A percentile compares a stretch with the other conserved stretches of the same genome.
Conservation (phyloP, 2,888 invertebrate species). For the Drosophila paranaensis region DNA sequence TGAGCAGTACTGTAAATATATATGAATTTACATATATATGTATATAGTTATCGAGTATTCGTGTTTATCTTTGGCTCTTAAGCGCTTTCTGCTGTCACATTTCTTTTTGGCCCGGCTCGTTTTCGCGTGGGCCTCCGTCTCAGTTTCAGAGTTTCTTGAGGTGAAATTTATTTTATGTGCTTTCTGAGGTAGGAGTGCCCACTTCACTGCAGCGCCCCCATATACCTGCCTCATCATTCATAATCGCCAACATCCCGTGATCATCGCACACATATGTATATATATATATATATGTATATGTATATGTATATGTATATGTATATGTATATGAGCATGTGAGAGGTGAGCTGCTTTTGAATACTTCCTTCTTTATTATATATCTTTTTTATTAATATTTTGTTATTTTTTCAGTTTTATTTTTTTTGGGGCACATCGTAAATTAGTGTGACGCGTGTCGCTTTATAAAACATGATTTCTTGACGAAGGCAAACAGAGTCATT, state of each 20-base stretch:
- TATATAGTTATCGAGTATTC: conserved; percentile 17
- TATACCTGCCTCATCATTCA: conserved; percentile 25
- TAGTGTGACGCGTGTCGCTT: conserved; percentile 7
- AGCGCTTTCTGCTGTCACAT: conserved; percentile 71
- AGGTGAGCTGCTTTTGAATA: conserved; percentile 37
- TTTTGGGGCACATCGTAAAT: conserved; percentile 37
- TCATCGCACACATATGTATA: conserved; percentile 3
- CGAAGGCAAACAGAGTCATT: conserved; percentile 60
- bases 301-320: neutral
- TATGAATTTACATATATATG: too few relatives aligned
- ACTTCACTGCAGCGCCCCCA: conserved; percentile 15
- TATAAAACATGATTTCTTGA: conserved; percentile 54
- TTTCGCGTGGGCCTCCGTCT: conserved; percentile 43
- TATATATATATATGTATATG: conserved; percentile 6
- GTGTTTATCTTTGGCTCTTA: conserved; percentile 30
- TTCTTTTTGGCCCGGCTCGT: conserved; percentile 34
- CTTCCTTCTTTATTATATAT: conserved; percentile 40
- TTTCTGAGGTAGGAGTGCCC: conserved; percentile 55
- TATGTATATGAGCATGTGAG: conserved; percentile 15
- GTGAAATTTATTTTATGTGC: conserved; percentile 62
- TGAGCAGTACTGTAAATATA: neutral
- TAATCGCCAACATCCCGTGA: conserved; percentile 36
- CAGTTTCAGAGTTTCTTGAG: conserved; percentile 50
- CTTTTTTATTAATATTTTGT: neutral
- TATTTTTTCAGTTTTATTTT: neutral